Evolutionary conservation across 1,140 invertebrate genomes (phyloP).

Genomic region (Euura saliciscinereae): DNA sequence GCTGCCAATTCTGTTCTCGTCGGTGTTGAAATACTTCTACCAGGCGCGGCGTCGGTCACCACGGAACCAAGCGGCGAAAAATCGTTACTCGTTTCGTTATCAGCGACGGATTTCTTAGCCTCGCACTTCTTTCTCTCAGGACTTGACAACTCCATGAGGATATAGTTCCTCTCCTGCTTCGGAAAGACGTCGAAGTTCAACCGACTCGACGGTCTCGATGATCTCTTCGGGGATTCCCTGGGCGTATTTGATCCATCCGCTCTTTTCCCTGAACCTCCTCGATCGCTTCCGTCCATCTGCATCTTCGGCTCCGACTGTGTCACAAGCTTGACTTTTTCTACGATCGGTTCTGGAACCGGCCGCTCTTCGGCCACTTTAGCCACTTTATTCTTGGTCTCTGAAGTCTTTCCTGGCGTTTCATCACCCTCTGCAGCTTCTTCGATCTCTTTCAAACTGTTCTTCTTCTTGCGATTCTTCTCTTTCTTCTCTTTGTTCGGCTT

Average conservation of each 20-base stretch:
- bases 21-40: neutral
- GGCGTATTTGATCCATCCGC: neutral
- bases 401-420: neutral
- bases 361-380: neutral
- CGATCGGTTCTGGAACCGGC: neutral
- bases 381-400: neutral
- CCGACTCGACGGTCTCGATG: neutral
- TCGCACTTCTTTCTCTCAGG: slow-evolving; percentile 24
- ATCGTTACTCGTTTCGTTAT: neutral
- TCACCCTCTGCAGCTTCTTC: neutral
- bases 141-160: slow-evolving; percentile 39
- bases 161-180: slow-evolving; percentile 40
- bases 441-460: neutral
- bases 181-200: slow-evolving; percentile 34
- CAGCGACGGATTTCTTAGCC: neutral
- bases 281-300: neutral
- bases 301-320: neutral
- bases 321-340: neutral
- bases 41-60: neutral
- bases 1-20: neutral
- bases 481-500: neutral
- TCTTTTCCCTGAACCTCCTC: neutral
- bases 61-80: neutral
- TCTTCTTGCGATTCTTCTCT: neutral
- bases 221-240: neutral